These are phyloP conservation scores for Chelonoidis abingdonii DNA, from an alignment of 2,113 vertebrate species.

Conservation along the genomic window DNA sequence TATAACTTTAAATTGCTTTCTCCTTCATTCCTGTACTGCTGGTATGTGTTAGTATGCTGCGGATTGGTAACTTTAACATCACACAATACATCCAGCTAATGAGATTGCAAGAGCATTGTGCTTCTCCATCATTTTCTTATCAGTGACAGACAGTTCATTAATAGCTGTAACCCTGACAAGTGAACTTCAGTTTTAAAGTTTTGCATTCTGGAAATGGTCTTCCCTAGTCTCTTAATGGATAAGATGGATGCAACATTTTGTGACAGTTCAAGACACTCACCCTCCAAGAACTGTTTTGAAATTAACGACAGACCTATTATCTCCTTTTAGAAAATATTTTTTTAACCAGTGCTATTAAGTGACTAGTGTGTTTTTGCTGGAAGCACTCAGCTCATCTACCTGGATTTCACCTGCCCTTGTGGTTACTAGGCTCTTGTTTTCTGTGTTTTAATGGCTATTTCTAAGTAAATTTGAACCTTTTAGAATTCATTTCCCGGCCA, in stretches of 20 bases:
- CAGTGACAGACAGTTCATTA: constrained; percentile 81
- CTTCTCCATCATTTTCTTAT: constrained; percentile 82
- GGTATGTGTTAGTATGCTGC: constrained; percentile 65
- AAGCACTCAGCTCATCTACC: constrained; percentile 29
- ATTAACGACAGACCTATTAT: constrained; percentile 64
- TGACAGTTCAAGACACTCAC: constrained; percentile 64
- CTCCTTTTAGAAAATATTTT: constrained; percentile 53
- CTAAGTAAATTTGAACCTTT: background rate
- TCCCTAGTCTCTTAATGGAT: constrained; percentile 70
- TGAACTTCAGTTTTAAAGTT: constrained; percentile 75
- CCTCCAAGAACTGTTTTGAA: constrained; percentile 65
- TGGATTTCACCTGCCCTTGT: background rate
- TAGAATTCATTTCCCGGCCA: background rate
- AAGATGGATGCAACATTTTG: constrained; percentile 68
- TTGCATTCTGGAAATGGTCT: constrained; percentile 73
- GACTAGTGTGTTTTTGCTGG: background rate
- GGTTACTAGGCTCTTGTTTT: background rate
- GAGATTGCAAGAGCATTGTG: constrained; percentile 73
- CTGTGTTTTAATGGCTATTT: constrained; percentile 20
- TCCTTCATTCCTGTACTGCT: constrained; percentile 11
- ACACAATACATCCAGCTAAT: constrained; percentile 77
- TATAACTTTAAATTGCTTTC: constrained; percentile 69
- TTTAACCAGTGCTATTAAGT: constrained; percentile 40
- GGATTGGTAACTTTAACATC: constrained; percentile 56
- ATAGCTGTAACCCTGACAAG: constrained; percentile 71